Conservation (phyloP, 2,888 invertebrate species). For the Scaptomyza parva region DNA sequence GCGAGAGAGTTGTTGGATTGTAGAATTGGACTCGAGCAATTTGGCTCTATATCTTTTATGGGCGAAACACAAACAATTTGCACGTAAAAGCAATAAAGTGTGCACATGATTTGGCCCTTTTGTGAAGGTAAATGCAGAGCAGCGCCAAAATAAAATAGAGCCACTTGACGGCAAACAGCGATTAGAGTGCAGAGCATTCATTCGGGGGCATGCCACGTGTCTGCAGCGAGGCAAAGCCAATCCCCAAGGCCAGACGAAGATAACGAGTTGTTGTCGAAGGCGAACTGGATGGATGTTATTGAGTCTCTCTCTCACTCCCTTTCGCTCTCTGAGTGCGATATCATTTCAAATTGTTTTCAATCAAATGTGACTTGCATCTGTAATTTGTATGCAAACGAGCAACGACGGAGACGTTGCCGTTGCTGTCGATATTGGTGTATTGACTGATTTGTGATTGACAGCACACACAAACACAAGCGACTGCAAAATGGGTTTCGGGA, state of each 20-base stretch:
- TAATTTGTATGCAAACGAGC: constrained; percentile 76
- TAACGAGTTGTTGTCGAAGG: constrained; percentile 15
- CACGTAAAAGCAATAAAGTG: constrained; percentile 76
- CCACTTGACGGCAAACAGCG: constrained; percentile 37
- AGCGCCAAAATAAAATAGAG: constrained; percentile 49
- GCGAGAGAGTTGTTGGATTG: constrained; percentile 11
- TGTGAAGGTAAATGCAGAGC: constrained; percentile 38
- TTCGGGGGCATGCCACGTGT: constrained; percentile 24
- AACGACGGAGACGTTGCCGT: not conserved
- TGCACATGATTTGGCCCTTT: constrained; percentile 59
- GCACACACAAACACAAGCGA: constrained; percentile 4
- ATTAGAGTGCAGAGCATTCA: not conserved
- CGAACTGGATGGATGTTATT: not conserved
- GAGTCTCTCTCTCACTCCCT: too few species aligned
- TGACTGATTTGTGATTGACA: constrained; percentile 72
- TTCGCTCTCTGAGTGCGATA: constrained; percentile 61
- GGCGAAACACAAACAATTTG: constrained; percentile 71
- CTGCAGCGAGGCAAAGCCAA: constrained; percentile 16
- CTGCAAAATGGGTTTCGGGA: constrained; percentile 14
- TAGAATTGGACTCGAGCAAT: constrained; percentile 45
- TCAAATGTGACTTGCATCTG: constrained; percentile 79
- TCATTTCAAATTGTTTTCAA: constrained; percentile 79
- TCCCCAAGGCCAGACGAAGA: constrained; percentile 18
- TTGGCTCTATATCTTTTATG: constrained; percentile 65
- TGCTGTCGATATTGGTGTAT: constrained; percentile 23